These are phyloP conservation scores for Harpalus rubripes DNA, from an alignment of 2,888 invertebrate species.

Conservation along the genomic window DNA sequence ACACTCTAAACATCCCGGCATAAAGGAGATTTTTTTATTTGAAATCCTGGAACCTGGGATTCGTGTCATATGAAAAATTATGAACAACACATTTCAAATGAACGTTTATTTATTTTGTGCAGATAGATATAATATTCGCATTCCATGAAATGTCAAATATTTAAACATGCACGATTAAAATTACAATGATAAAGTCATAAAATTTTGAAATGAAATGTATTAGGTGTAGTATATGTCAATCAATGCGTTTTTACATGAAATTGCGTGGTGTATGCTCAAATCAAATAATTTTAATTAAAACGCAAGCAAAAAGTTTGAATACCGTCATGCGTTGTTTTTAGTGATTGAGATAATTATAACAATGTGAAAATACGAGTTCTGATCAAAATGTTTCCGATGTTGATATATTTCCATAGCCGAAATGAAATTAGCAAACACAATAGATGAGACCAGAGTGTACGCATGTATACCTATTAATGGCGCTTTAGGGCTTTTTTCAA, in stretches of 20 bases:
- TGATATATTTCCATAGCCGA: too few species aligned
- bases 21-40: constrained; percentile 78
- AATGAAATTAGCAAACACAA: too few species aligned
- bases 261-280: not conserved
- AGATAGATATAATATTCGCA: not conserved
- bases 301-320: not conserved
- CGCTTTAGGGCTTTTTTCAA: too few species aligned
- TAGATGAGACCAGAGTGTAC: too few species aligned
- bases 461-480: too few species aligned
- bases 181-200: not conserved
- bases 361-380: not conserved
- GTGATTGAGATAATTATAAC: not conserved
- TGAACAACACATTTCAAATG: not conserved
- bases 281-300: constrained; percentile 8
- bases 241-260: not conserved
- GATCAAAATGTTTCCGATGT: too few species aligned
- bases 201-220: not conserved
- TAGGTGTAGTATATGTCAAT: not conserved
- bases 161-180: not conserved
- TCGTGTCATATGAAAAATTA: constrained; percentile 77
- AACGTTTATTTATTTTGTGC: not conserved
- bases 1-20: constrained; percentile 81
- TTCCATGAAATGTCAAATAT: not conserved
- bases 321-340: not conserved
- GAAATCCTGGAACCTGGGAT: constrained; percentile 78